These are phyloP conservation scores for Procambarus virginalis DNA, from an alignment of 1,140 invertebrate genomes.

Conservation along the genomic window DNA sequence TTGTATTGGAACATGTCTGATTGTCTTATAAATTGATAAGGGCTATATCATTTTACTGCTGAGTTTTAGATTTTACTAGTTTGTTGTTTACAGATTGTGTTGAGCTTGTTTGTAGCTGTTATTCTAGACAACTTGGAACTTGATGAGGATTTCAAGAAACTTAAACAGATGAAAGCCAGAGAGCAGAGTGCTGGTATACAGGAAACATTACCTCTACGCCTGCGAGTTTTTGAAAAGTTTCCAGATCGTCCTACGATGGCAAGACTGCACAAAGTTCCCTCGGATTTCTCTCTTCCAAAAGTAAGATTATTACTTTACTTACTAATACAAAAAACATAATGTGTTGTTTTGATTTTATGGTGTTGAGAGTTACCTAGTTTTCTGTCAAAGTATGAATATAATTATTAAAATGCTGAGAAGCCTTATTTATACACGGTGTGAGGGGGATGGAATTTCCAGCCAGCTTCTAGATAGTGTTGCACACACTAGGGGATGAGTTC, in stretches of 20 bases:
- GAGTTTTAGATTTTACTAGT: background rate
- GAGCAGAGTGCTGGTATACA: slow-evolving; percentile 98
- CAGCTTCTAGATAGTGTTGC: too few relatives aligned
- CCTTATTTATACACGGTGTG: too few relatives aligned
- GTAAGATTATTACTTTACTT: slow-evolving; percentile 72
- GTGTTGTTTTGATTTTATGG: too few relatives aligned
- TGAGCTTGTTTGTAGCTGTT: slow-evolving; percentile 99
- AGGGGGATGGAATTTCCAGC: too few relatives aligned
- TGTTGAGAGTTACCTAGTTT: too few relatives aligned
- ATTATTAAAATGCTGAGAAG: too few relatives aligned
- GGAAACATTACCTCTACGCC: slow-evolving; percentile 92
- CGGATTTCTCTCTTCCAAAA: slow-evolving; percentile 96
- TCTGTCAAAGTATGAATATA: too few relatives aligned
- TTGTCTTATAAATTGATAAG: too few relatives aligned
- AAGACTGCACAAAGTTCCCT: slow-evolving; percentile 93
- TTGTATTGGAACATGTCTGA: too few relatives aligned
- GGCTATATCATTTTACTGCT: too few relatives aligned
- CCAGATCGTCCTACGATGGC: slow-evolving; percentile 99
- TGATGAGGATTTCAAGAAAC: slow-evolving; percentile 99
- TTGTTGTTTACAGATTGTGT: slow-evolving; percentile 87
- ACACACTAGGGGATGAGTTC: too few relatives aligned
- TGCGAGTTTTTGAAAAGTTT: slow-evolving; percentile 98
- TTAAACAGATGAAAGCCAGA: slow-evolving; percentile 97
- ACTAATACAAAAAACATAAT: too few relatives aligned
- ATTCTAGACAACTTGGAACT: slow-evolving; percentile 99